Base-by-base conservation (phyloP, 2,113 vertebrate species). In the Anhinga anhinga region DNA sequence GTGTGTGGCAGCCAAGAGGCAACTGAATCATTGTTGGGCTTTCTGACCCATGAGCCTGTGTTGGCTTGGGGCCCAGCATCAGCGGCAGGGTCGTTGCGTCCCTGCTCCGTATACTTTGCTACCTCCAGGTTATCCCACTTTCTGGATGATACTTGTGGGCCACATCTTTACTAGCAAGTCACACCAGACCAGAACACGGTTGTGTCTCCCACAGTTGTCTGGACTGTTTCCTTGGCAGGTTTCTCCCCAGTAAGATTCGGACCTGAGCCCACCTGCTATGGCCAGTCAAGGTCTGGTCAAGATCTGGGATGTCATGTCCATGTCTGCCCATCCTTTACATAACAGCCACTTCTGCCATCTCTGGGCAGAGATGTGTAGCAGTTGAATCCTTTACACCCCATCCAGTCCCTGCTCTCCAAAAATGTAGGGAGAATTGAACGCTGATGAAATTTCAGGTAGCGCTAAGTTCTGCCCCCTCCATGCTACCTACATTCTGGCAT, bases 401-500 rank as follows among this genome's bases (percentile, higher is more conserved):
- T 76, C 34, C 47, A 85, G 34, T 62, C 49, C 29, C 52, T 66
- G 36, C 42, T 59, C 45, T 69, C 81, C 52, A 73, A 59, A 89
- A 59, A 67, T 14, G 26, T 13, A 29, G 2, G 0, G 36, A 59
- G 21, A 62, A 14, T 90, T 83, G 82, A 94, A 53, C 13, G 2
- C 92, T 88, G 82, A 58, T 78, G 76, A 78, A 88, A 92, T 93
- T 95, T 94, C 85, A 93, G 93, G 88, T 90, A 76, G 81, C 2
- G 1, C 78, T 94, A 66, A 76, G 20, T 89, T 87, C 62, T 95
- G 11, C 70, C 45, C 59, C 9, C 52, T 79, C 80, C 79, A 66
- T 25, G 66, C 71, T 86, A 77, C 90, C 94, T 94, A 73, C 79
- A 81, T 96, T 92, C 85, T 95, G 72, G 90, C 71, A 71, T 96